These are phyloP conservation scores for Limosa lapponica DNA, from an alignment of 2,797 vertebrate species.

Conservation along the genomic window DNA sequence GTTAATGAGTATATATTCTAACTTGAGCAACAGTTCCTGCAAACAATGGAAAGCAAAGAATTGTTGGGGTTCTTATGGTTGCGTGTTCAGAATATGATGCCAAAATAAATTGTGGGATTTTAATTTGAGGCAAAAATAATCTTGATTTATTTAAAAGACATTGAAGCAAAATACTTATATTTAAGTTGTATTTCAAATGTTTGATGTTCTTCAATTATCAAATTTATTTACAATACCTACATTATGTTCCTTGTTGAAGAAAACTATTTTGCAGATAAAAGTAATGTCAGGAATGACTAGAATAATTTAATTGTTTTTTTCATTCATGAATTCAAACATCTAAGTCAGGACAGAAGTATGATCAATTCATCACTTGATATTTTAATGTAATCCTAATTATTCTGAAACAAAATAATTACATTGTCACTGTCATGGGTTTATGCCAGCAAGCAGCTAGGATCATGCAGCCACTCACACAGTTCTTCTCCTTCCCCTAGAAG, in stretches of 20 bases:
- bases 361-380: not conserved
- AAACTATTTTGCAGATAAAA: not conserved
- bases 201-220: not conserved
- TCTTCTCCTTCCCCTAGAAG: not conserved
- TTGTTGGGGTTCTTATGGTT: not conserved
- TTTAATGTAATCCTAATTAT: not conserved
- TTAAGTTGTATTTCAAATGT: not conserved
- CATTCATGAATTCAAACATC: not conserved
- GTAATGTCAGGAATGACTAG: not conserved
- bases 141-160: not conserved
- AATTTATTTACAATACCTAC: not conserved
- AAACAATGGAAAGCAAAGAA: not conserved
- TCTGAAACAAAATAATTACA: not conserved
- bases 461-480: not conserved
- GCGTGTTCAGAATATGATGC: rapidly evolving
- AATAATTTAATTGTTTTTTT: not conserved
- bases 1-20: not conserved
- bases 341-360: not conserved
- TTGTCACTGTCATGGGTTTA: not conserved
- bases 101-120: not conserved
- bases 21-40: not conserved
- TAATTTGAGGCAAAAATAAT: not conserved
- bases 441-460: not conserved
- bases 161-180: not conserved
- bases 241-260: not conserved